Percentiles rank a stretch among this genome's conserved stretches.
phyloP scores from a whole-genome alignment of 1,140 invertebrate genomes.

The Hirudo medicinalis region DNA sequence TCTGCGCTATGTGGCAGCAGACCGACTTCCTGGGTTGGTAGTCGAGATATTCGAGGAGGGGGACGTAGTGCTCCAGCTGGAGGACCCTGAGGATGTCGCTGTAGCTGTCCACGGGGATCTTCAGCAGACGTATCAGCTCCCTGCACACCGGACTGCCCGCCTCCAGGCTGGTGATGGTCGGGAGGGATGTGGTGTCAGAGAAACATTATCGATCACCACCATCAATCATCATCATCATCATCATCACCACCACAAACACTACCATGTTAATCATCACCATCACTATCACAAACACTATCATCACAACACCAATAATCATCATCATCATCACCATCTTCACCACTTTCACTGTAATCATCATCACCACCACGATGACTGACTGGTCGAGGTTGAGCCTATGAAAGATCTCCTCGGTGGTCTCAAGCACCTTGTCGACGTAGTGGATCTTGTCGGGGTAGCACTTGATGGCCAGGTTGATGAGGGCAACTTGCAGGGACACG shows the following conservation, averaged over 20 bases:
- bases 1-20: constrained; percentile 71
- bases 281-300: too few relatives aligned
- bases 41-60: constrained; percentile 74
- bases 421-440: constrained; percentile 87
- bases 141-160: constrained; percentile 69
- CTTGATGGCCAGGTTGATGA: constrained; percentile 86
- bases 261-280: too few relatives aligned
- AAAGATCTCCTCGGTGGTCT: constrained; percentile 71
- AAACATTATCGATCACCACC: too few relatives aligned
- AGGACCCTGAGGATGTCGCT: constrained; percentile 74
- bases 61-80: constrained; percentile 64
- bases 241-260: too few relatives aligned
- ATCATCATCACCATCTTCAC: too few relatives aligned
- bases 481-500: constrained; percentile 81
- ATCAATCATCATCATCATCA: too few relatives aligned
- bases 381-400: constrained; percentile 61
- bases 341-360: too few relatives aligned
- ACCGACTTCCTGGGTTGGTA: constrained; percentile 73
- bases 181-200: too few relatives aligned
- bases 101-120: constrained; percentile 86
- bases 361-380: constrained; percentile 41
- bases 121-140: constrained; percentile 79
- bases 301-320: too few relatives aligned
- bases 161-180: constrained; percentile 48
- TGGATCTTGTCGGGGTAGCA: constrained; percentile 87